phyloP scores from a whole-genome alignment of 2,797 vertebrate species.

The Ispidina picta region DNA sequence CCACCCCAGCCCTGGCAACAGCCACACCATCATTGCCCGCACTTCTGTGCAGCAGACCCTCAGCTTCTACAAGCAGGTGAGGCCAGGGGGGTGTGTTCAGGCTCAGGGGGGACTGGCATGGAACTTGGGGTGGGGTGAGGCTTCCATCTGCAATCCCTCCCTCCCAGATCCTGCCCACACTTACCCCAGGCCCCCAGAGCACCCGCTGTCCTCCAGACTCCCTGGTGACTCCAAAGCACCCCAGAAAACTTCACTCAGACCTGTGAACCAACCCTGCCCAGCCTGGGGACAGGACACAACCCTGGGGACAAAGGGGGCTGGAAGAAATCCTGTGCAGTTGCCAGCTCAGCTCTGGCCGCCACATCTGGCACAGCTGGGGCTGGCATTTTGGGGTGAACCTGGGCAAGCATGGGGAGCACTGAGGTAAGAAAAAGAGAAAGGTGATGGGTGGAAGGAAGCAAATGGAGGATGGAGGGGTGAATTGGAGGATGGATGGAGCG shows the following conservation, averaged over 20 bases:
- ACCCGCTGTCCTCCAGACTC: fast-evolving
- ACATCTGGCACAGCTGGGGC: neutral
- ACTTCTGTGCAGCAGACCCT: slow-evolving; percentile 89
- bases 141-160: neutral
- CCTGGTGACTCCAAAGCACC: neutral
- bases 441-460: neutral
- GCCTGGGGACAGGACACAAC: neutral
- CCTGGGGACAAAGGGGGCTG: neutral
- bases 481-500: neutral
- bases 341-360: neutral
- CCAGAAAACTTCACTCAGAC: neutral
- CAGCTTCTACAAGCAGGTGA: slow-evolving; percentile 92
- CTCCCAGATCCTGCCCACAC: neutral
- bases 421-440: neutral
- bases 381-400: neutral
- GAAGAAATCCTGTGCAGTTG: neutral
- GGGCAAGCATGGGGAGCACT: fast-evolving
- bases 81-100: fast-evolving
- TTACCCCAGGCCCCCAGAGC: neutral
- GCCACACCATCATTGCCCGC: slow-evolving; percentile 95
- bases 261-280: neutral
- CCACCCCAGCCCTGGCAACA: slow-evolving; percentile 93
- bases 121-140: neutral
- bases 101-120: neutral
- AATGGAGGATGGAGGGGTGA: neutral